Conservation (phyloP, 2,888 invertebrate species). For the Temnothorax ravouxi region DNA sequence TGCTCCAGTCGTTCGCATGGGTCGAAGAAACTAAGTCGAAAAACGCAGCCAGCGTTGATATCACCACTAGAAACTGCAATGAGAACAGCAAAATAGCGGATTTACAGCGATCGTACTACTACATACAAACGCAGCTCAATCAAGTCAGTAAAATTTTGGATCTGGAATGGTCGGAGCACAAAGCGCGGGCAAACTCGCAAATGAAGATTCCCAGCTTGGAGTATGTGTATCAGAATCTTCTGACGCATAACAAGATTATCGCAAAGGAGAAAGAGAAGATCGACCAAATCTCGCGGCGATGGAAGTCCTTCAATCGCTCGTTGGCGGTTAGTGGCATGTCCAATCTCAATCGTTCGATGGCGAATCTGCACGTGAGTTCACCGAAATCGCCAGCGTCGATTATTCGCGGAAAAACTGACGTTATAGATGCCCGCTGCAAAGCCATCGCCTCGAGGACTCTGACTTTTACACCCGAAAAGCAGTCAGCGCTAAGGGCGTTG, state of each 20-base stretch:
- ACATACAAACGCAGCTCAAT: constrained; percentile 92
- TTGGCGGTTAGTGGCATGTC: constrained; percentile 56
- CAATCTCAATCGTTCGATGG: constrained; percentile 79
- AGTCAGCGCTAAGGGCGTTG: constrained; percentile 78
- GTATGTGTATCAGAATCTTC: constrained; percentile 92
- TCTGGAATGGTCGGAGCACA: constrained; percentile 90
- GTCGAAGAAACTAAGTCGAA: constrained; percentile 88
- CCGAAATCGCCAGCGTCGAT: constrained; percentile 59
- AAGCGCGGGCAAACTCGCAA: constrained; percentile 79
- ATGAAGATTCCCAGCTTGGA: constrained; percentile 92
- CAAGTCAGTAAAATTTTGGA: constrained; percentile 92
- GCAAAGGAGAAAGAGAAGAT: constrained; percentile 87
- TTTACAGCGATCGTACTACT: constrained; percentile 90
- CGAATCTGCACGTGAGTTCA: constrained; percentile 78
- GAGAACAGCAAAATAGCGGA: constrained; percentile 90
- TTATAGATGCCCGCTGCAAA: constrained; percentile 82
- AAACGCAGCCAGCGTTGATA: constrained; percentile 83
- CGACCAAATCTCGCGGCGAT: constrained; percentile 76
- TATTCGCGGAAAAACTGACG: constrained; percentile 72
- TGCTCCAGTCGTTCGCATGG: constrained; percentile 88
- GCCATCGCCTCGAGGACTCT: constrained; percentile 79
- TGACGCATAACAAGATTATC: constrained; percentile 91
- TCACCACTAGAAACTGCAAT: constrained; percentile 88
- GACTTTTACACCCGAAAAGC: constrained; percentile 80
- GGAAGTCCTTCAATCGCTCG: constrained; percentile 76